A percentile compares a stretch with the other conserved stretches of the same genome.
These are phyloP conservation scores for Cheilinus undulatus DNA, from an alignment of 2,113 vertebrate genomes.

Conservation along the genomic window DNA sequence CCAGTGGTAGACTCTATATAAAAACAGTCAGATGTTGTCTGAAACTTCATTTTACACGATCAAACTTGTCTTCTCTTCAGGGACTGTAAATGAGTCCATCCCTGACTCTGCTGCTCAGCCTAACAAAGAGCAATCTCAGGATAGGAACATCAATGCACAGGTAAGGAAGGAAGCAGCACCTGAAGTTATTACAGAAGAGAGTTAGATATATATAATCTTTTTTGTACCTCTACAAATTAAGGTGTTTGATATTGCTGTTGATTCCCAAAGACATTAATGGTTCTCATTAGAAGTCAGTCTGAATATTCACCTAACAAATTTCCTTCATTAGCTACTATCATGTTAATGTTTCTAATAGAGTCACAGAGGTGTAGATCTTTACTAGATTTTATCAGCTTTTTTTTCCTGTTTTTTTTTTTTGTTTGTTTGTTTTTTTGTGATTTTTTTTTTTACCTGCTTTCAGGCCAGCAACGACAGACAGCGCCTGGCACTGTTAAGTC, in stretches of 20 bases:
- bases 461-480: constrained; percentile 29
- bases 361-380: neutral
- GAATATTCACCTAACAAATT: neutral
- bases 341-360: too few relatives aligned
- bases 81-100: neutral
- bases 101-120: neutral
- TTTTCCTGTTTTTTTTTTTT: too few relatives aligned
- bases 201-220: neutral
- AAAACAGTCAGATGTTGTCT: neutral
- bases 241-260: neutral
- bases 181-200: neutral
- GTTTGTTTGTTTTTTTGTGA: neutral
- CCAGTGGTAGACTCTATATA: too few relatives aligned
- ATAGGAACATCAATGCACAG: accelerated
- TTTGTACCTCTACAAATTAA: too few relatives aligned
- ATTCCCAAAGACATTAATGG: neutral
- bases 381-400: too few relatives aligned
- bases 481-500: constrained; percentile 46
- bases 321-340: neutral
- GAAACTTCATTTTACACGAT: neutral
- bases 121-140: neutral
- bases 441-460: constrained; percentile 6
- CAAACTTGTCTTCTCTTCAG: neutral
- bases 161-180: constrained; percentile 27
- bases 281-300: neutral